These are phyloP conservation scores for Dipodomys ordii DNA, from an alignment of 2,113 vertebrate species.

Conservation along the genomic window DNA sequence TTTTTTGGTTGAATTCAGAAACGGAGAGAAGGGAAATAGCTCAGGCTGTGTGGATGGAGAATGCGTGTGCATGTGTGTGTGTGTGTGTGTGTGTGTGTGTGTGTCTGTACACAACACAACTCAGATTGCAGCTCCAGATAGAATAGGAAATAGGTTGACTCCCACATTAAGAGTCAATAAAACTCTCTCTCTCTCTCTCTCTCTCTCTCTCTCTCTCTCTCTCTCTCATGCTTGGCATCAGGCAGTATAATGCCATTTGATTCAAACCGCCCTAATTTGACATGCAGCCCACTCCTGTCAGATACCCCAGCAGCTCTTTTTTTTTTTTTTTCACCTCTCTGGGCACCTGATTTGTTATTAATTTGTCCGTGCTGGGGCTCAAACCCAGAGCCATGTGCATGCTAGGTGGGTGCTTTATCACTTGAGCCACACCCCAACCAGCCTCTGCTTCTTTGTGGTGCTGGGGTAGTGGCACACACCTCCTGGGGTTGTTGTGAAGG, in stretches of 20 bases:
- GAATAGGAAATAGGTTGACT: neutral
- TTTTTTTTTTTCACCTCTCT: too few relatives aligned
- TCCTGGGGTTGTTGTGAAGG: neutral
- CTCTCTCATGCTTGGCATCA: accelerated
- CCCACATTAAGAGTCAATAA: accelerated
- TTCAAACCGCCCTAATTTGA: neutral
- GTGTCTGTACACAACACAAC: accelerated
- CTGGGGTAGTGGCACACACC: neutral
- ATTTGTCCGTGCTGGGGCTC: neutral
- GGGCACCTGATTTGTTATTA: neutral
- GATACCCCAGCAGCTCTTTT: neutral
- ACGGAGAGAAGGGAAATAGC: neutral
- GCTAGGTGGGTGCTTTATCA: neutral
- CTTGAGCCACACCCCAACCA: neutral
- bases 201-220: accelerated
- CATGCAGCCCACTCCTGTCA: neutral
- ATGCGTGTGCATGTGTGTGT: too few relatives aligned
- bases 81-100: too few relatives aligned
- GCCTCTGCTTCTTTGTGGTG: neutral
- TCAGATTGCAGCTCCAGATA: neutral
- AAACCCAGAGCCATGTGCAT: neutral
- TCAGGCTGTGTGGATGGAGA: neutral
- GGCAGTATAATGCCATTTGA: accelerated
- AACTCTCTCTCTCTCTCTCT: too few relatives aligned
- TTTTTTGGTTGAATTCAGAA: conserved; percentile 51